phyloP scores from a whole-genome alignment of 2,888 invertebrate genomes.

The Drosophila paucipuncta region DNA sequence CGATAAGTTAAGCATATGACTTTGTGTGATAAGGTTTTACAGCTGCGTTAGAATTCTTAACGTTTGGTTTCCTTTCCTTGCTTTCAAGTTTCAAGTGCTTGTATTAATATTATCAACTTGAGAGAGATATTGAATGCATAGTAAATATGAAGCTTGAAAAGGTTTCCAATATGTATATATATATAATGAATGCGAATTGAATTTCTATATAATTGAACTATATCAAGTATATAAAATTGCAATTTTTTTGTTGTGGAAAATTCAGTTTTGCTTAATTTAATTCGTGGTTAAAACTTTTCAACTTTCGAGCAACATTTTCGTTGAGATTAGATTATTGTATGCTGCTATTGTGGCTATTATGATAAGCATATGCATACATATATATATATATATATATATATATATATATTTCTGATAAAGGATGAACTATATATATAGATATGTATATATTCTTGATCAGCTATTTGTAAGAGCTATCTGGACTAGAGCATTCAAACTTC shows the following conservation, averaged over 20 bases:
- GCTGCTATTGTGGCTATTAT: background rate
- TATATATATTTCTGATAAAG: background rate
- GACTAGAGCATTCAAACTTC: background rate
- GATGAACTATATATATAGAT: background rate
- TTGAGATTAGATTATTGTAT: background rate
- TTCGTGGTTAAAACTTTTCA: background rate
- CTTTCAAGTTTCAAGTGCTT: background rate
- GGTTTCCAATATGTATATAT: background rate
- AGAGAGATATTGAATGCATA: background rate
- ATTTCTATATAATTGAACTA: background rate
- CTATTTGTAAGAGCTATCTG: background rate
- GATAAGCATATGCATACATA: background rate
- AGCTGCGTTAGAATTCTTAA: background rate
- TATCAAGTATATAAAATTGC: background rate
- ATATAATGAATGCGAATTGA: background rate
- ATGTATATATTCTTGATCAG: background rate
- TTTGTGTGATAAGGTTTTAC: background rate
- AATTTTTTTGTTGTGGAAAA: background rate
- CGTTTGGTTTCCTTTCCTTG: background rate
- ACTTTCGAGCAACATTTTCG: background rate
- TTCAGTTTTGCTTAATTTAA: background rate
- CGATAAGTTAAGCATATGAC: background rate
- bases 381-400: background rate
- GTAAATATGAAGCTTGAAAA: background rate
- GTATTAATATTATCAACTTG: background rate